These are phyloP conservation scores for Drosophila nannoptera DNA, from an alignment of 1,140 invertebrate genomes.

Conservation along the genomic window DNA sequence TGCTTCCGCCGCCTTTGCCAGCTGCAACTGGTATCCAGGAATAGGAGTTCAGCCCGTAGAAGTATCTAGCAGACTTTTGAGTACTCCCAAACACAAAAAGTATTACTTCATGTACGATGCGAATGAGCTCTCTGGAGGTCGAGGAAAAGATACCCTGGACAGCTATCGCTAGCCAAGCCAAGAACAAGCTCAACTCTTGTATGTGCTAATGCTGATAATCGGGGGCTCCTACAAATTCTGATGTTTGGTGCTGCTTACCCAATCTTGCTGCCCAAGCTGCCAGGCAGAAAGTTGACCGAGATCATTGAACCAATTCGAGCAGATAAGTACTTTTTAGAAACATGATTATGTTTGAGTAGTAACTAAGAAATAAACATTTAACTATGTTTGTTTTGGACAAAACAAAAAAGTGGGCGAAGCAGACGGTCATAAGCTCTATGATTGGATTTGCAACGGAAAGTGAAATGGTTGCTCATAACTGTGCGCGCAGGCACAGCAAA, in stretches of 20 bases:
- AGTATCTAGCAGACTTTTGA: background rate
- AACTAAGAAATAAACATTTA: too few relatives aligned
- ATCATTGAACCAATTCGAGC: too few relatives aligned
- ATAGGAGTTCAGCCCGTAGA: background rate
- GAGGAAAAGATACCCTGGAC: background rate
- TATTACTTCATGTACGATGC: background rate
- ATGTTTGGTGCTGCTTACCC: too few relatives aligned
- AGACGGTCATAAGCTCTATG: conserved; percentile 42
- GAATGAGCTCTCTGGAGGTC: background rate
- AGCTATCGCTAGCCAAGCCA: too few relatives aligned
- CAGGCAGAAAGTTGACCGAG: too few relatives aligned
- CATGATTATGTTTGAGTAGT: too few relatives aligned
- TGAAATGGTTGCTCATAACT: conserved; percentile 67
- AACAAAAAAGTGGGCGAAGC: background rate
- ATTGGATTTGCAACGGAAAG: conserved; percentile 64
- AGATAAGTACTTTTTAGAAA: too few relatives aligned
- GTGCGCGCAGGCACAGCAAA: conserved; percentile 18
- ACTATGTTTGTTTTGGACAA: too few relatives aligned
- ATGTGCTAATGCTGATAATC: too few relatives aligned
- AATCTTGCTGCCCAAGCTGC: too few relatives aligned
- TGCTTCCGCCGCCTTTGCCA: conserved; percentile 2
- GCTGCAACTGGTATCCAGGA: background rate
- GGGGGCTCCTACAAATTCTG: too few relatives aligned
- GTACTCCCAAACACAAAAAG: background rate
- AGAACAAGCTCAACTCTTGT: too few relatives aligned